Evolutionary conservation across 2,797 vertebrate species (phyloP).

Genomic region (Chaetodon trifasciatus): DNA sequence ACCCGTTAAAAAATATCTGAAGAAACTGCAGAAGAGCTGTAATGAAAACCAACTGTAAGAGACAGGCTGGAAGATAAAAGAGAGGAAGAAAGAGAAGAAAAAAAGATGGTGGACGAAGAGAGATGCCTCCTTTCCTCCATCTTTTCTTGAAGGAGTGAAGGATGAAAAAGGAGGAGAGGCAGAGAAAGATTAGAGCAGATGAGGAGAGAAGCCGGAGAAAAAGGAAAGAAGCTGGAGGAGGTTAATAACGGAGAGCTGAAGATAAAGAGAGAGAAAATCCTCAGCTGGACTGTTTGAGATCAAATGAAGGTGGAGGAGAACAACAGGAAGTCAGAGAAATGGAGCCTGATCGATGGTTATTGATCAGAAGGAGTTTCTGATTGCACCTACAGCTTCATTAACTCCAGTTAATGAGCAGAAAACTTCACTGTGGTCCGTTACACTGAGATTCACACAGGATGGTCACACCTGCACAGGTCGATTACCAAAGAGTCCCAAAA

Average conservation of each 20-base stretch:
- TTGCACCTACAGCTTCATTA: not conserved
- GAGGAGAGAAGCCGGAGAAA: not conserved
- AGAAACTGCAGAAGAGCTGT: not conserved
- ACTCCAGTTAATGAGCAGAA: constrained; percentile 3
- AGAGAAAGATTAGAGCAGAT: not conserved
- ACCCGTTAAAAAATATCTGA: not conserved
- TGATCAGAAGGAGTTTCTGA: constrained; percentile 8
- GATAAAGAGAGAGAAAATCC: no score
- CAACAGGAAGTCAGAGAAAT: not conserved
- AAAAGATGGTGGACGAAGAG: not conserved
- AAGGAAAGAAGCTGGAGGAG: not conserved
- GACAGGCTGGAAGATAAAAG: not conserved
- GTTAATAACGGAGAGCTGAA: not conserved
- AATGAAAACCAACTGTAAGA: not conserved
- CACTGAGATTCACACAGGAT: not conserved
- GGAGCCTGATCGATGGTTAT: not conserved
- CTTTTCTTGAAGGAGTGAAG: not conserved
- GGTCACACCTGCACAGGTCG: no score
- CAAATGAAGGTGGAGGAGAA: not conserved
- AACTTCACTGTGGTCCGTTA: not conserved
- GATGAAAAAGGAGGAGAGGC: not conserved
- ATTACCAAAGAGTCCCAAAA: no score
- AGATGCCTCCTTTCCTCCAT: no score
- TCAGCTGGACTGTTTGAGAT: not conserved
- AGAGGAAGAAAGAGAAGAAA: not conserved